Percentiles rank a stretch among this genome's conserved stretches.
phyloP scores from a whole-genome alignment of 2,113 vertebrate species.

The Lophotis ruficrista region DNA sequence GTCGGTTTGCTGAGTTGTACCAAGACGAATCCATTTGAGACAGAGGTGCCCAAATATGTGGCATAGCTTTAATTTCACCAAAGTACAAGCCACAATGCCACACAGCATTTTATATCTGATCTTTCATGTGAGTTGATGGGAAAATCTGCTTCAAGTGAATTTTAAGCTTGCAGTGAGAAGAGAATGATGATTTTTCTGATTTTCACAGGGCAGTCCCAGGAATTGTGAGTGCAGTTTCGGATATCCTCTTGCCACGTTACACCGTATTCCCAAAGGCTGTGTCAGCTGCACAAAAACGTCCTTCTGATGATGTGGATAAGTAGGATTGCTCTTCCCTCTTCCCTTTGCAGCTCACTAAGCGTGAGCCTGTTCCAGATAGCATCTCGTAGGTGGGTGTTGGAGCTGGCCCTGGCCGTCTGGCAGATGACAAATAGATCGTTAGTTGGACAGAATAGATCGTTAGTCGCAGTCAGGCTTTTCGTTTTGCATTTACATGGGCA shows the following conservation, averaged over 20 bases:
- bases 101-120: neutral
- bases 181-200: accelerated
- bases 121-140: neutral
- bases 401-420: neutral
- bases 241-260: neutral
- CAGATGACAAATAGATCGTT: neutral
- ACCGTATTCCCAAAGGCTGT: accelerated
- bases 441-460: neutral
- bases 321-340: neutral
- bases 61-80: neutral
- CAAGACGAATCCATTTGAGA: neutral
- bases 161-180: neutral
- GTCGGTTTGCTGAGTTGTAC: neutral
- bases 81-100: neutral
- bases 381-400: neutral
- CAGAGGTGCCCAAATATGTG: neutral
- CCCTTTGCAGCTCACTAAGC: neutral
- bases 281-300: neutral
- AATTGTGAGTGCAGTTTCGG: neutral
- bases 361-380: neutral
- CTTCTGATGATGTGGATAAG: too few species aligned
- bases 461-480: neutral
- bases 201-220: neutral
- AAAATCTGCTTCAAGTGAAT: neutral
- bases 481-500: neutral